Evolutionary conservation across 2,888 invertebrate species (phyloP).

Genomic region (Cephus pygmeus): DNA sequence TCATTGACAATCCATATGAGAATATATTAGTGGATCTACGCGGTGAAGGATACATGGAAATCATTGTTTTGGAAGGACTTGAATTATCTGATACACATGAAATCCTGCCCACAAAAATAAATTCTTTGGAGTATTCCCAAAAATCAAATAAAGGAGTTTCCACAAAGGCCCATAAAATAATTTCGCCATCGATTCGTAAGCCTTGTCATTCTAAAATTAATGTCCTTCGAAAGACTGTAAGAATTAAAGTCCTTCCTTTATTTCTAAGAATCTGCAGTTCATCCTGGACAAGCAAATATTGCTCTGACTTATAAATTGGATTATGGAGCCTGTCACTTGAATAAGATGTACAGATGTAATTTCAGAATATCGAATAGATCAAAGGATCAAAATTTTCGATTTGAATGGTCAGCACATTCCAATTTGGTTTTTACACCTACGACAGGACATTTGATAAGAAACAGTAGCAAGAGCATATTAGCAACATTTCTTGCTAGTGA

Average conservation of each 20-base stretch:
- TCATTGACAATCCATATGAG: constrained; percentile 71
- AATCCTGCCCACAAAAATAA: background rate
- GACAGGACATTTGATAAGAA: constrained; percentile 65
- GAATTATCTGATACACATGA: constrained; percentile 29
- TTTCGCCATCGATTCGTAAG: background rate
- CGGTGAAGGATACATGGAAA: constrained; percentile 67
- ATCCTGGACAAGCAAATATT: background rate
- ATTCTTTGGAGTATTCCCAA: background rate
- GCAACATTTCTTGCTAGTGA: constrained; percentile 67
- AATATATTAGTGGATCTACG: constrained; percentile 65
- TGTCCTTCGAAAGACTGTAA: background rate
- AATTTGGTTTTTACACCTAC: constrained; percentile 67
- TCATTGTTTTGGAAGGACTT: constrained; percentile 65
- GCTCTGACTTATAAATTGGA: constrained; percentile 53
- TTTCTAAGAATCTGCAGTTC: background rate
- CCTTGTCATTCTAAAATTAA: background rate
- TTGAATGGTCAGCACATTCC: constrained; percentile 59
- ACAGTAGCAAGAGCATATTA: constrained; percentile 67
- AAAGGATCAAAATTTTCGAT: constrained; percentile 56
- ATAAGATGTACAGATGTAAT: constrained; percentile 56
- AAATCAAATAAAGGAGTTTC: background rate
- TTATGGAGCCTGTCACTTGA: constrained; percentile 61
- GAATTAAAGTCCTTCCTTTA: background rate
- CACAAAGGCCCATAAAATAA: background rate
- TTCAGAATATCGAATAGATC: constrained; percentile 67